phyloP scores from a whole-genome alignment of 2,797 vertebrate genomes.

The Linurgus olivaceus region DNA sequence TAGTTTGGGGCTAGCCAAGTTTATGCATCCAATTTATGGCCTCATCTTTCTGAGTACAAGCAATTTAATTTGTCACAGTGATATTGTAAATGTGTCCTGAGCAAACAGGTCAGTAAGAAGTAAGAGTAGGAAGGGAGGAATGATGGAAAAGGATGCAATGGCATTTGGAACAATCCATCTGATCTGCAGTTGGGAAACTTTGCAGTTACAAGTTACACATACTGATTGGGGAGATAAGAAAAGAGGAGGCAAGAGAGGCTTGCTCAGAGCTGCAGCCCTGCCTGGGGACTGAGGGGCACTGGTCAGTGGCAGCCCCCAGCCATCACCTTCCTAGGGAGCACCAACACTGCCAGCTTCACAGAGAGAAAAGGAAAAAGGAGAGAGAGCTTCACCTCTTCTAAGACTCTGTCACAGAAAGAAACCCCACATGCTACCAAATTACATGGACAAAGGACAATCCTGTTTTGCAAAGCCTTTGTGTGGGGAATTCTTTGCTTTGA shows the following conservation, averaged over 20 bases:
- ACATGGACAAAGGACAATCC: not conserved
- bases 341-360: not conserved
- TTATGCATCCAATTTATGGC: not conserved
- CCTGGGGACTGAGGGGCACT: not conserved
- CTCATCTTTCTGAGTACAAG: not conserved
- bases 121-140: not conserved
- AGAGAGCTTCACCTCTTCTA: not conserved
- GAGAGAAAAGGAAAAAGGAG: not conserved
- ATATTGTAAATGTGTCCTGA: not conserved
- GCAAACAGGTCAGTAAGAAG: not conserved
- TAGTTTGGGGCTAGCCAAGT: not conserved
- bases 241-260: not conserved
- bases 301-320: not conserved
- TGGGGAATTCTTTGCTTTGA: not conserved
- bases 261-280: not conserved
- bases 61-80: not conserved
- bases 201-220: not conserved
- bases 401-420: not conserved
- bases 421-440: not conserved
- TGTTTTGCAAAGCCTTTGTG: not conserved
- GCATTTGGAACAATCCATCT: not conserved
- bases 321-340: not conserved
- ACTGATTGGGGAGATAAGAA: rapidly evolving
- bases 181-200: not conserved
- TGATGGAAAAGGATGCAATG: not conserved